phyloP scores from a whole-genome alignment of 2,888 invertebrate genomes.

The Cosmia pyralina region DNA sequence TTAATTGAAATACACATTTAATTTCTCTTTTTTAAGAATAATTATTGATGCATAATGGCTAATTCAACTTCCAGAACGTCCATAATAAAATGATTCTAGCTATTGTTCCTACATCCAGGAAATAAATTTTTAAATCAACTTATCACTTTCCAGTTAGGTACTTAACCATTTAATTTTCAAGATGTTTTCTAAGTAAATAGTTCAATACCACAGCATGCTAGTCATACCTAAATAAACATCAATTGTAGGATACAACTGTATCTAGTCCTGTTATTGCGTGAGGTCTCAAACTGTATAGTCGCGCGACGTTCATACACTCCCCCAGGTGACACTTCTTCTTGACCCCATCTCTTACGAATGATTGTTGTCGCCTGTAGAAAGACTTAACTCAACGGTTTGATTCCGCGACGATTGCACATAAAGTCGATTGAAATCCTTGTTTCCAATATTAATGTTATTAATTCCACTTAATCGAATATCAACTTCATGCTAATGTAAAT shows the following conservation, averaged over 20 bases:
- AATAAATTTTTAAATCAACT: no score
- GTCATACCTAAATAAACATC: neutral
- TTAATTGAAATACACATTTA: neutral
- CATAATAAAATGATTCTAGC: no score
- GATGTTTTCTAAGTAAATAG: neutral
- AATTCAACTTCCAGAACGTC: no score
- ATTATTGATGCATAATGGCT: no score
- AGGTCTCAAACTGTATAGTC: conserved; percentile 24
- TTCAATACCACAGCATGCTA: neutral
- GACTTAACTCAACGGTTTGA: conserved; percentile 5
- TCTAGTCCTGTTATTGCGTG: conserved; percentile 65
- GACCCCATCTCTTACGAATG: conserved; percentile 44
- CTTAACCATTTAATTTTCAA: neutral
- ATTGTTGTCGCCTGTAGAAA: conserved; percentile 37
- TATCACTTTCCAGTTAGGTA: neutral
- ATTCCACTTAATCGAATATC: neutral
- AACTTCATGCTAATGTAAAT: neutral
- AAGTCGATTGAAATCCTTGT: neutral
- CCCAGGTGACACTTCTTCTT: conserved; percentile 60
- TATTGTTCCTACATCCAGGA: no score
- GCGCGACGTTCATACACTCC: conserved; percentile 51
- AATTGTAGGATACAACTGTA: conserved; percentile 28
- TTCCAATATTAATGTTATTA: neutral
- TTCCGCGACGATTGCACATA: neutral
- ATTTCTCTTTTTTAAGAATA: no score